These are phyloP conservation scores for Silurus glanis DNA, from an alignment of 2,113 vertebrate species.

Conservation along the genomic window DNA sequence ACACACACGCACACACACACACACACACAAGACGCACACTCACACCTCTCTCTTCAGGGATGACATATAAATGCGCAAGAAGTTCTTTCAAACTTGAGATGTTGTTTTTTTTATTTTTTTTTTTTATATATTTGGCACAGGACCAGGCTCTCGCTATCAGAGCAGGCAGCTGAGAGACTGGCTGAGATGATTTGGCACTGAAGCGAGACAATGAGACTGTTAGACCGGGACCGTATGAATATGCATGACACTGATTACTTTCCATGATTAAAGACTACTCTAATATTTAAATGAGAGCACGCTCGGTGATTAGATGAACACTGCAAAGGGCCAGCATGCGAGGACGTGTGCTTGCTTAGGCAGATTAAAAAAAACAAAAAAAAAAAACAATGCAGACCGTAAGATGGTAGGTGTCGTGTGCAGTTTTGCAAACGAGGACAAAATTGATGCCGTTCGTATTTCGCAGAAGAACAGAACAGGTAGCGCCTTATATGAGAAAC, in stretches of 20 bases:
- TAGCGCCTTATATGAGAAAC: constrained; percentile 11
- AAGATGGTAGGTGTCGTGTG: not conserved
- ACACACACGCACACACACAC: constrained; percentile 31
- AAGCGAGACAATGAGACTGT: constrained; percentile 98
- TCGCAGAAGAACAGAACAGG: constrained; percentile 17
- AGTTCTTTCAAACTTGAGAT: constrained; percentile 86
- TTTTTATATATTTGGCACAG: constrained; percentile 70
- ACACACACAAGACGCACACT: constrained; percentile 41
- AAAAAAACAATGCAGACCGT: not conserved
- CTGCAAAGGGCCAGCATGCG: constrained; percentile 51
- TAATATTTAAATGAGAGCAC: constrained; percentile 99
- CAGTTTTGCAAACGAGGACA: constrained; percentile 17
- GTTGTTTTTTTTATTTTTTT: constrained; percentile 53
- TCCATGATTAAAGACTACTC: constrained; percentile 99
- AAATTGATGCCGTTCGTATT: constrained; percentile 26
- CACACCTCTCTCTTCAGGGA: constrained; percentile 42
- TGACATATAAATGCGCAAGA: constrained; percentile 70
- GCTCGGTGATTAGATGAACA: constrained; percentile 95
- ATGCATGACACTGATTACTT: constrained; percentile 99
- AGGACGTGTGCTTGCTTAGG: constrained; percentile 30
- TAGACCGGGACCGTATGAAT: constrained; percentile 97
- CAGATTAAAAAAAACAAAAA: not conserved
- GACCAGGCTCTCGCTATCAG: constrained; percentile 69
- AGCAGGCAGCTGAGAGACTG: constrained; percentile 84
- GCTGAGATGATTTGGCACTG: constrained; percentile 96